Conservation (phyloP, 2,888 invertebrate genomes). For the Lobophora halterata region DNA sequence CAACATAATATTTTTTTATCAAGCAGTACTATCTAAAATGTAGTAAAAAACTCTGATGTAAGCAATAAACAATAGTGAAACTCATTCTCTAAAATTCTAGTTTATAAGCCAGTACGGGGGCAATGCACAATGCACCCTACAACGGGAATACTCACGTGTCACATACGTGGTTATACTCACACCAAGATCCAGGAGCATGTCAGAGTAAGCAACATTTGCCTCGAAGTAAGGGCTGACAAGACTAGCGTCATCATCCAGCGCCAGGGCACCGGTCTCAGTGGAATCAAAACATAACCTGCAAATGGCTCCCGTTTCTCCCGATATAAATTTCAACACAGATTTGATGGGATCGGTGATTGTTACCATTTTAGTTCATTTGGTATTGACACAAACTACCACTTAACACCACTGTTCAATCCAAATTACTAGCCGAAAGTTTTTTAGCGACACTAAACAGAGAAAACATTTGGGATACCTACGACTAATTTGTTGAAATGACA, state of each 20-base stretch:
- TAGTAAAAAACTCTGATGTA: too few relatives aligned
- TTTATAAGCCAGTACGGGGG: too few relatives aligned
- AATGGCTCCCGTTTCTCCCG: conserved; percentile 48
- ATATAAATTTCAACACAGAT: conserved; percentile 50
- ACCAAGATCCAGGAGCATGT: conserved; percentile 53
- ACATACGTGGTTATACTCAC: conserved; percentile 54
- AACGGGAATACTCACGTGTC: too few relatives aligned
- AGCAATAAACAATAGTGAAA: too few relatives aligned
- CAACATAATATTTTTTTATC: conserved; percentile 25
- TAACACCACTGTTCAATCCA: too few relatives aligned
- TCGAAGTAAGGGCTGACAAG: conserved; percentile 47
- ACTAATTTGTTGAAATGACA: too few relatives aligned
- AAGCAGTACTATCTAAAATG: neutral
- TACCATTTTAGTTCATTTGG: conserved; percentile 42
- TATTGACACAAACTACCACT: too few relatives aligned
- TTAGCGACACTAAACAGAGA: too few relatives aligned
- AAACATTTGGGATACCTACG: too few relatives aligned
- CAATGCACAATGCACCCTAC: too few relatives aligned
- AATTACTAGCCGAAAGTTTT: too few relatives aligned
- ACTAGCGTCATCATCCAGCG: conserved; percentile 44
- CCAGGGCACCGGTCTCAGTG: conserved; percentile 40
- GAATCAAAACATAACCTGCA: conserved; percentile 67
- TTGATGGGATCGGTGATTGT: conserved; percentile 27
- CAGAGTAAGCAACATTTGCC: conserved; percentile 44
- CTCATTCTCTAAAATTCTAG: too few relatives aligned